Base-by-base conservation (phyloP, 2,797 vertebrate species). In the Discoglossus pictus region DNA sequence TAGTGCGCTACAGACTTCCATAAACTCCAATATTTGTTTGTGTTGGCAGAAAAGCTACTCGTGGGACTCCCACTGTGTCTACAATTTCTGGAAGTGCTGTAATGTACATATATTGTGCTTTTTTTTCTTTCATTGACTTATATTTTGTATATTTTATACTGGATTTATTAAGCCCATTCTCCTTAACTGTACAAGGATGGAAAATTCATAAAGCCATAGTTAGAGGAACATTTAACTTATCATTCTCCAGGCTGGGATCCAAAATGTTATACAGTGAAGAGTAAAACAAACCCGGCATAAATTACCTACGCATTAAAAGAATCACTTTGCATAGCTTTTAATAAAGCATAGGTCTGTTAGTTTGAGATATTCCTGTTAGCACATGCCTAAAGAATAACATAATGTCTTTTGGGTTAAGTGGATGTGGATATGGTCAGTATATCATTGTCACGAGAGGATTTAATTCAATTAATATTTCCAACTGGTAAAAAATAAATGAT, bases 161-260 rank as follows among this genome's bases (percentile, higher is more conserved):
- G 61, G 62, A 71, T 71, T 64, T 71, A 71, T 50, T 27, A 39
- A 59, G 25, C 68, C 68, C 38, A 63, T 59, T 58, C 61, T 59
- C 61, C 46, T 50, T 51, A 20, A 71, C 43, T 51, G 53, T 43
- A 48, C 35, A 64, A 36, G 61, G 47, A 71, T 65, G 68, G 68
- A 71, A 71, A 71, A 71, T 59, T 64, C 68, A 71, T 71, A 65
- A 71, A 56, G 56, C 68, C 44, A 27, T 36, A 48, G 60, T 40
- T 27, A 34, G 46, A 65, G 60, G 50, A 63, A 71, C 64, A 48
- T 64, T 51, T 58, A 58, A 71, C 52, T 64, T 64, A 65, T 71
- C 61, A 51, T 71, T 58, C 68, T 64, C 61, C 25, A 46, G 68
- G 68, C 68, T 36, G 17, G 17, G 20, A 36, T 64, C 68, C 68